These are phyloP conservation scores for Drosophila fungiperda DNA, from an alignment of 2,888 invertebrate genomes.

Conservation along the genomic window DNA sequence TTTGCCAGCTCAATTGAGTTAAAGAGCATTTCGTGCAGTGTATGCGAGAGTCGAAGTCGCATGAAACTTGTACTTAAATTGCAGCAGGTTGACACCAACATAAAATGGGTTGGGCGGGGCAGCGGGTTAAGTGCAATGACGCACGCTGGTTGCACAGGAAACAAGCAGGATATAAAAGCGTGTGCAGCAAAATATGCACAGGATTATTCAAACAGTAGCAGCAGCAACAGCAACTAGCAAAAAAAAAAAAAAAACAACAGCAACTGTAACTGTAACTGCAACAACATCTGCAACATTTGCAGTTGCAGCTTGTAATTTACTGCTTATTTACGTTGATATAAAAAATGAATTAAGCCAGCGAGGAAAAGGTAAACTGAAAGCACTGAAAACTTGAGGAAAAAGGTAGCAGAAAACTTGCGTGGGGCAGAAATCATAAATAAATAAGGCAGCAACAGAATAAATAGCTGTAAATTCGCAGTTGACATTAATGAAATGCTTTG, in stretches of 20 bases:
- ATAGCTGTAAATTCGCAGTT: slow-evolving; percentile 35
- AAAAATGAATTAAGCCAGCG: slow-evolving; percentile 75
- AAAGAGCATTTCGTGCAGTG: slow-evolving; percentile 14
- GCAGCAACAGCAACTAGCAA: slow-evolving; percentile 30
- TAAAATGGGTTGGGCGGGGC: slow-evolving; percentile 3
- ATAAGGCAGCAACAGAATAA: slow-evolving; percentile 45
- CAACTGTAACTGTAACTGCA: slow-evolving; percentile 37
- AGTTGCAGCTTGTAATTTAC: slow-evolving; percentile 71
- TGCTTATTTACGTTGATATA: slow-evolving; percentile 76
- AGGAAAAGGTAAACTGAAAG: slow-evolving; percentile 21
- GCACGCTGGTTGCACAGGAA: slow-evolving; percentile 15
- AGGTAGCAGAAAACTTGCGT: slow-evolving; percentile 8
- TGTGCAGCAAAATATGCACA: slow-evolving; percentile 37
- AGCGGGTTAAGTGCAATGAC: slow-evolving; percentile 27
- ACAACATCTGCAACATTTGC: slow-evolving; percentile 33
- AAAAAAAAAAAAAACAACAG: background rate
- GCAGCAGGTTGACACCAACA: slow-evolving; percentile 38
- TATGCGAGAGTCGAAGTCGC: slow-evolving; percentile 29
- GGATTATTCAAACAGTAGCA: slow-evolving; percentile 34
- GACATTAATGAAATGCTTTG: slow-evolving; percentile 75
- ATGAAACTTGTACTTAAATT: slow-evolving; percentile 33
- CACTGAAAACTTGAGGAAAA: slow-evolving; percentile 15
- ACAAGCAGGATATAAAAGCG: slow-evolving; percentile 48
- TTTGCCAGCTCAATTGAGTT: slow-evolving; percentile 36
- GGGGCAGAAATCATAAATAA: slow-evolving; percentile 55